A percentile compares a stretch with the other conserved stretches of the same genome.
These are phyloP conservation scores for Drosophila micromelanica DNA, from an alignment of 1,140 invertebrate genomes.

Conservation along the genomic window DNA sequence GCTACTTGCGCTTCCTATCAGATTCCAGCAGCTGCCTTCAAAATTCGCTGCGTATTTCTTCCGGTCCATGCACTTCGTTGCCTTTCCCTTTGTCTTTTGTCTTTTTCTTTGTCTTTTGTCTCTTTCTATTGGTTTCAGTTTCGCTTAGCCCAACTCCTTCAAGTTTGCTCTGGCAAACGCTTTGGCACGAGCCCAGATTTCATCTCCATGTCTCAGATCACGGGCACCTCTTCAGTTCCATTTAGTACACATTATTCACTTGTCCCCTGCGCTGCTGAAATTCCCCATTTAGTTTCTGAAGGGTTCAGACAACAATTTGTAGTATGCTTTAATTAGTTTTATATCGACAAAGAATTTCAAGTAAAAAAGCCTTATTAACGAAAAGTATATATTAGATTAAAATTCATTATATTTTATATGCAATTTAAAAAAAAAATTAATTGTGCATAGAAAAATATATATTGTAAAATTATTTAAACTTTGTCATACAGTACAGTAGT, in stretches of 20 bases:
- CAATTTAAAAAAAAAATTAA: no score
- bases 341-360: no score
- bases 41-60: conserved; percentile 59
- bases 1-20: conserved; percentile 60
- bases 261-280: not conserved
- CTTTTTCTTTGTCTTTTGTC: conserved; percentile 21
- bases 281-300: no score
- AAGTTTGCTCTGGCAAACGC: conserved; percentile 10
- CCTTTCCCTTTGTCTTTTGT: conserved; percentile 27
- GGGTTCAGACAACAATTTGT: not conserved
- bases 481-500: no score
- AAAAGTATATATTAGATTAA: no score
- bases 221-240: conserved; percentile 17
- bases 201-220: not conserved
- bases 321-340: not conserved
- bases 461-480: no score
- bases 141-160: not conserved
- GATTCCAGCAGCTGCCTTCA: conserved; percentile 71
- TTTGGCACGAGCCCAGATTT: conserved; percentile 39
- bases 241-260: conserved; percentile 22
- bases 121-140: conserved; percentile 17
- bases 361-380: no score
- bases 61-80: conserved; percentile 38
- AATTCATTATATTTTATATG: no score
- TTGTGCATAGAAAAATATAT: no score